These are phyloP conservation scores for Parazoanthus swiftii DNA, from an alignment of 92 coral and sea anemone species.

Conservation along the genomic window DNA sequence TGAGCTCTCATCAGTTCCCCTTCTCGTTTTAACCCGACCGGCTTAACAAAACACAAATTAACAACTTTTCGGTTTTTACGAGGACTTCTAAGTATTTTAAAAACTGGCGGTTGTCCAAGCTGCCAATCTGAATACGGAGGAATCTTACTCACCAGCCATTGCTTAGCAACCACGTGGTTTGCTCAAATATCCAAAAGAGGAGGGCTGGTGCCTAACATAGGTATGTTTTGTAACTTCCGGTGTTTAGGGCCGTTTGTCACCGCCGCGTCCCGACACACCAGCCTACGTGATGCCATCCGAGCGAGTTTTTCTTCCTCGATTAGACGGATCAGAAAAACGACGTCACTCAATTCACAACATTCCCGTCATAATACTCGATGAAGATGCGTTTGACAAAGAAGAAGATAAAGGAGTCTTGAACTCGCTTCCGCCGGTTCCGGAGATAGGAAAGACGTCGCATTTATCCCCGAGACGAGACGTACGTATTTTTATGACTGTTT, in stretches of 20 bases:
- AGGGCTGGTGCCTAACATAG: no score
- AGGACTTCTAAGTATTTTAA: no score
- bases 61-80: no score
- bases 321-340: neutral
- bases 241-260: neutral
- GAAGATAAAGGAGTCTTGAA: neutral
- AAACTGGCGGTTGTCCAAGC: no score
- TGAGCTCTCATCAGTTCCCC: no score
- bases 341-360: conserved; percentile 16
- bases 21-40: no score
- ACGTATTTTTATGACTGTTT: neutral
- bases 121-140: no score
- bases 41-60: no score
- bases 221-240: neutral
- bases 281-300: conserved; percentile 24
- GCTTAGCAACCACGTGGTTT: no score
- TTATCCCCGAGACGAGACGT: neutral
- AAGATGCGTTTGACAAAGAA: neutral
- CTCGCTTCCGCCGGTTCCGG: conserved; percentile 26
- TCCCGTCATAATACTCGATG: neutral
- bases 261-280: conserved; percentile 35
- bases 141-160: no score
- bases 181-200: no score
- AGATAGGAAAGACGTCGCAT: neutral
- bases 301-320: conserved; percentile 24